Evolutionary conservation across 1,140 invertebrate species (phyloP), one percentile per base, ranked within the genome.

Genomic region (Dinothrombium tinctorium): DNA sequence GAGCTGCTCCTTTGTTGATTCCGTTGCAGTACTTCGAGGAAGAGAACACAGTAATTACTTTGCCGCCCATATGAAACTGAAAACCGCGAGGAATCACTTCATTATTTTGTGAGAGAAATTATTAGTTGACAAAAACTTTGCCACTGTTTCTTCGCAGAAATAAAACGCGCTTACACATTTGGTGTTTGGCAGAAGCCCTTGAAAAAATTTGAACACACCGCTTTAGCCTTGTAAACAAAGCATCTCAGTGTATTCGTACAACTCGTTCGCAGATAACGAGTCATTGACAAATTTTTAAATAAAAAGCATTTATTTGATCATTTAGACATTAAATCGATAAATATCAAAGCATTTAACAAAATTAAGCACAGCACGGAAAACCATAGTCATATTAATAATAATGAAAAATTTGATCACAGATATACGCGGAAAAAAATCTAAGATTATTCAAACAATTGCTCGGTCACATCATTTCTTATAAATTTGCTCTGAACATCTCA

Each of bases 141-240:
- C 62, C n/a, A 77, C 56, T 2, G 73, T 74, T 20, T 65, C 62
- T 47, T 61, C 61, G 47, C 63, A 71, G 53, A 76, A 78, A 45
- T 74, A 66, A 54, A 74, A 70, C 9, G 69, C 75, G 0, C 74
- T 77, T 29, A 73, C 72, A 48, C 74, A 60, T 42, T 68, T 60
- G 1, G 53, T 55, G 57, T 78, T 78, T 12, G 57, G 55, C 2
- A 68, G 66, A 60, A 76, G 77, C 2, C 74, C 75, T 46, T 69
- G 61, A 48, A 28, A 25, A 37, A 23, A 21, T 15, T 28, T 35
- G 15, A 41, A 38, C 19, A 21, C 21, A 33, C 17, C 22, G 17
- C 21, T 15, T 9, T 28, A 37, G 7, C 17, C 17, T 26, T 46
- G 29, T 20, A 36, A 25, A 12, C 38, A 8, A 17, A 44, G 11